phyloP scores from a whole-genome alignment of 2,888 invertebrate genomes.

The Glyphotaelius pellucidus region DNA sequence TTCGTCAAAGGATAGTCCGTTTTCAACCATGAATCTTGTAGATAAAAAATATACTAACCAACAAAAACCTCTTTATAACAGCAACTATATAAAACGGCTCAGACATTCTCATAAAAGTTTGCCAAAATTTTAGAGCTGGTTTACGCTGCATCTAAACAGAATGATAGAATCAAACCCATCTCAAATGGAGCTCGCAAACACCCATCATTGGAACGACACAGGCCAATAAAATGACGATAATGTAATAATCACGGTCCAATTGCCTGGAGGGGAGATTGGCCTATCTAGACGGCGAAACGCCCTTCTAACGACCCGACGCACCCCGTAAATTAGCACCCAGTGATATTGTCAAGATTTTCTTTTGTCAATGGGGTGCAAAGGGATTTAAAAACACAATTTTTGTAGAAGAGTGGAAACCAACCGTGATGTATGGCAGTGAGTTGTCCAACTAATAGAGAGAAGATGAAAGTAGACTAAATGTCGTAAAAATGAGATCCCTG shows the following conservation, averaged over 20 bases:
- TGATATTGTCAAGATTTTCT: neutral
- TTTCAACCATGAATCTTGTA: neutral
- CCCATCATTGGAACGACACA: neutral
- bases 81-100: neutral
- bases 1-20: neutral
- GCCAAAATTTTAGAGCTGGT: neutral
- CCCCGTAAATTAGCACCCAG: constrained; percentile 36
- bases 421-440: neutral
- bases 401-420: neutral
- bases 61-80: neutral
- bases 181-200: constrained; percentile 31
- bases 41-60: neutral
- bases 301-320: neutral
- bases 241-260: constrained; percentile 13
- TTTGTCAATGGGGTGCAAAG: neutral
- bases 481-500: too few species aligned
- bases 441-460: neutral
- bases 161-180: constrained; percentile 3
- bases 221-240: constrained; percentile 23
- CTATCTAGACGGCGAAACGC: neutral
- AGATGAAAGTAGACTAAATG: neutral
- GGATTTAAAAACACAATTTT: neutral
- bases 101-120: neutral
- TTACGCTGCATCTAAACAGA: neutral
- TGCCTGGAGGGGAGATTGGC: neutral